Evolutionary conservation across 2,797 vertebrate species (phyloP), one percentile per base, ranked within the genome.

Genomic region (Pantherophis alleghaniensis): DNA sequence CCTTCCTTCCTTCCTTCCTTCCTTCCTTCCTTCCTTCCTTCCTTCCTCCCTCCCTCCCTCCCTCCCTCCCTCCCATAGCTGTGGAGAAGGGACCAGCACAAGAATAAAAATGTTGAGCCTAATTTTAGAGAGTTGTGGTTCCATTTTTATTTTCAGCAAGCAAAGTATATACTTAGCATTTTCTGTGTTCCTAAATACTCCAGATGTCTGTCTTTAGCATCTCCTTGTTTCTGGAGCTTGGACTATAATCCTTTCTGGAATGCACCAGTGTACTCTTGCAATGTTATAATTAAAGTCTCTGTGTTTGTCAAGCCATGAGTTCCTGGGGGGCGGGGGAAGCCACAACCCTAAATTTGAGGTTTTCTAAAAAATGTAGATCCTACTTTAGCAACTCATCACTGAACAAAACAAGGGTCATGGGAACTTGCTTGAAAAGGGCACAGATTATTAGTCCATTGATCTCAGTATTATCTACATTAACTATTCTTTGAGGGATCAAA

Each of bases 101-200:
- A 0, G 0, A 60, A 53, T 47, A 94, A 61, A 51, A 87, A 47
- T 32, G 1, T 56, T 32, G 2, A 87, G 87, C 32, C 90, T 94
- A 95, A 96, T 96, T 96, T 94, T 94, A 93, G 87, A 24, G 59
- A 11, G 11, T 86, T 94, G 88, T 88, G 90, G 93, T 57, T 86
- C 26, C 47, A 74, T 53, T 95, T 95, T 95, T 97, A 95, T 96
- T 97, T 96, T 96, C 89, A 92, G 88, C 24, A 93, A 55, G 95
- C 93, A 95, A 91, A 95, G 2, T 93, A 32, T 95, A 89, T 89
- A 74, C 92, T 88, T 96, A 0, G 0, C 28, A 89, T 92, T 53
- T 93, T 51, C 90, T 90, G 42, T 60, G 69, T 94, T 92, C 53
- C 20, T 86, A 92, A 95, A 93, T 87, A 12, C 66, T 86, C 60